Conservation (phyloP, 2,113 vertebrate species). For the Python bivittatus region DNA sequence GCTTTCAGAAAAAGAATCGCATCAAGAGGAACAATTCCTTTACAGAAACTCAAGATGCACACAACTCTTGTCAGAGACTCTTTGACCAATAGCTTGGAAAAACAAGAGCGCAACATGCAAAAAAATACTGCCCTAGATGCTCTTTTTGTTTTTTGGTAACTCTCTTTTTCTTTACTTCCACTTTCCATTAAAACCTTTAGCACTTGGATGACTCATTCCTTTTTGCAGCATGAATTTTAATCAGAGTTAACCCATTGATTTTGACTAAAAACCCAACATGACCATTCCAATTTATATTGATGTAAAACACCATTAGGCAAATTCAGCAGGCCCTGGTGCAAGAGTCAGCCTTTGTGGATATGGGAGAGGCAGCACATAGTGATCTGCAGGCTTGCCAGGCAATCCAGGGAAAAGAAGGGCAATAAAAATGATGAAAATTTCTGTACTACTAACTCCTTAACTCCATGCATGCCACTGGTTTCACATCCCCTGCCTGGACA, state of each 20-base stretch:
- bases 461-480: background rate
- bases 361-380: background rate
- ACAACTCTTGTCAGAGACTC: background rate
- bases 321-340: background rate
- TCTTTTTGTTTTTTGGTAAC: background rate
- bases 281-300: background rate
- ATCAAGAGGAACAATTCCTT: constrained; percentile 1
- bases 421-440: background rate
- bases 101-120: background rate
- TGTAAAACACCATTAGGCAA: background rate
- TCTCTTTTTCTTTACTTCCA: too few species aligned
- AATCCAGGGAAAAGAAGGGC: background rate
- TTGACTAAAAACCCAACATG: background rate
- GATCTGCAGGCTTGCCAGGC: background rate
- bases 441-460: background rate
- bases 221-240: background rate
- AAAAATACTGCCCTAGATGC: background rate
- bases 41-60: background rate
- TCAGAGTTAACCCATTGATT: background rate
- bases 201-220: background rate
- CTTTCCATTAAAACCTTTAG: background rate
- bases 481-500: background rate
- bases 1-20: background rate
- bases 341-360: background rate
- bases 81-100: background rate